Conservation (phyloP, 2,797 vertebrate genomes). For the Morus bassanus region DNA sequence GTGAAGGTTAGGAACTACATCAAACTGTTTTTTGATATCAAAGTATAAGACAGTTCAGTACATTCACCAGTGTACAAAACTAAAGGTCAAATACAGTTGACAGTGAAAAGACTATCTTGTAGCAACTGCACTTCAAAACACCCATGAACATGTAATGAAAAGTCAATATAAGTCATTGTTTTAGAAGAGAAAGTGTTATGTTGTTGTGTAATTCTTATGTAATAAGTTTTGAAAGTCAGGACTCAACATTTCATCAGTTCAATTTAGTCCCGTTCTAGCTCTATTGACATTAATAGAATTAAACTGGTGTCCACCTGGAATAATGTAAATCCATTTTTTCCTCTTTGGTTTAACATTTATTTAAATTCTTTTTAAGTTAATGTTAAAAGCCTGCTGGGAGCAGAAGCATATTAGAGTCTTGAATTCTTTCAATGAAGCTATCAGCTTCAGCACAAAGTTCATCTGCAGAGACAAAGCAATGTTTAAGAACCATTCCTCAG, state of each 20-base stretch:
- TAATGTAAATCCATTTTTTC: background rate
- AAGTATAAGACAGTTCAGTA: background rate
- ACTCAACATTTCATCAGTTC: background rate
- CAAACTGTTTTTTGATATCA: background rate
- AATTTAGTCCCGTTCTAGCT: background rate
- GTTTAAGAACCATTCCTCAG: background rate
- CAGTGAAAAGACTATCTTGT: background rate
- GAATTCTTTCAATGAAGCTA: background rate
- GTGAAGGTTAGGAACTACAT: background rate
- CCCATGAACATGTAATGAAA: background rate
- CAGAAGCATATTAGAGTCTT: background rate
- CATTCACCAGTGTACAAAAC: background rate
- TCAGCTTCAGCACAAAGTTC: background rate
- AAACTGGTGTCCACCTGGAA: background rate
- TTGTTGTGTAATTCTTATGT: background rate
- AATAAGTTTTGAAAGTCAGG: background rate
- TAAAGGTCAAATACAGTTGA: background rate
- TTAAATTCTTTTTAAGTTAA: background rate
- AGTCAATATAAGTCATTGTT: background rate
- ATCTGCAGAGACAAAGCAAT: background rate
- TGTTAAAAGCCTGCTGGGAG: background rate
- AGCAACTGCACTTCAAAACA: background rate
- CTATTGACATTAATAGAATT: background rate
- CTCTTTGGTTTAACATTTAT: background rate
- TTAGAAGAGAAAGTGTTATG: background rate